phyloP scores from a whole-genome alignment of 2,797 vertebrate genomes.

The Clarias platycephalus region DNA sequence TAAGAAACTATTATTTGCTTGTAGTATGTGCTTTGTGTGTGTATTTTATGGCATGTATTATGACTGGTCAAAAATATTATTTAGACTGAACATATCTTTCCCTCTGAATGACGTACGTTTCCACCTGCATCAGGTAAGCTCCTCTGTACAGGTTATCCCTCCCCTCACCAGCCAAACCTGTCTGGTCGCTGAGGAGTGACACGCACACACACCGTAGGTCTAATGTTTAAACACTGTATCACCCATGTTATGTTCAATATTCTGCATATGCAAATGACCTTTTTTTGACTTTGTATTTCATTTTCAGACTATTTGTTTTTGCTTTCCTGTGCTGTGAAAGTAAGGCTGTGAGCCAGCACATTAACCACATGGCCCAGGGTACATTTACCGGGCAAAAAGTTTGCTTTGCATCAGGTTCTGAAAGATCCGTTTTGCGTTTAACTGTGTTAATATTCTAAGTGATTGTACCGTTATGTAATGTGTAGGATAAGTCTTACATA shows the following conservation, averaged over 20 bases:
- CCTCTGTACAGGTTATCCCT: conserved; percentile 55
- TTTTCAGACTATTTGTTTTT: conserved; percentile 55
- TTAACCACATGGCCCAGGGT: conserved; percentile 44
- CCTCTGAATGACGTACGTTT: conserved; percentile 39
- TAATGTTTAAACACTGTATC: conserved; percentile 53
- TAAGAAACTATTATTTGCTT: conserved; percentile 60
- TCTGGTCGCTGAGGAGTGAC: conserved; percentile 51
- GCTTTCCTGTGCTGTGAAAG: conserved; percentile 54
- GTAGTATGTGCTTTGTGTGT: conserved; percentile 65
- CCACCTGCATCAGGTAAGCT: conserved; percentile 58
- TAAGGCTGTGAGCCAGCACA: conserved; percentile 57
- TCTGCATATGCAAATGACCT: conserved; percentile 60
- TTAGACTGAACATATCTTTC: conserved; percentile 45
- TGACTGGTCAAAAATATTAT: conserved; percentile 54
- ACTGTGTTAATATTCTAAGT: conserved; percentile 78
- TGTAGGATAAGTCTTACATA: conserved; percentile 84
- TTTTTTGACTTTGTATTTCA: conserved; percentile 55
- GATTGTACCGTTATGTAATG: conserved; percentile 83
- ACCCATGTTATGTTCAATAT: conserved; percentile 61
- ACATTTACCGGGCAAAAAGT: conserved; percentile 43
- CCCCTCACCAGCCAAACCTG: conserved; percentile 58
- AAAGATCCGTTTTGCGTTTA: conserved; percentile 69
- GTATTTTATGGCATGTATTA: conserved; percentile 68
- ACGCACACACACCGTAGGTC: conserved; percentile 36
- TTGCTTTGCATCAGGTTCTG: conserved; percentile 65